These are phyloP conservation scores for Stegophylla sp. DNA, from an alignment of 2,888 invertebrate species.

Conservation along the genomic window DNA sequence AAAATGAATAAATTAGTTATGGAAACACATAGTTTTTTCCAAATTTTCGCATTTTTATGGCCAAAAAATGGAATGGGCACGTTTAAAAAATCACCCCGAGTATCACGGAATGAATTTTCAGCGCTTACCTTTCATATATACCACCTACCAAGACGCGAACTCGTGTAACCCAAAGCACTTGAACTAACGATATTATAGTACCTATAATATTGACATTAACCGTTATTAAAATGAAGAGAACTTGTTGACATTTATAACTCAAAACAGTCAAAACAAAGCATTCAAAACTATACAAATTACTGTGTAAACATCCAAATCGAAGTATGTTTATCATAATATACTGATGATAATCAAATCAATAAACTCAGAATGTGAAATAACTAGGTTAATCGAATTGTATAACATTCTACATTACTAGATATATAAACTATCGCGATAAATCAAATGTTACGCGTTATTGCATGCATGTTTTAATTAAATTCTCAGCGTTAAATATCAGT, in stretches of 20 bases:
- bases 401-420: too few species aligned
- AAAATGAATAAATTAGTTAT: too few species aligned
- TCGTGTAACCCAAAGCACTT: neutral
- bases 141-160: conserved; percentile 19
- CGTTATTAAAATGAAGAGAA: neutral
- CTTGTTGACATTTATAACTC: neutral
- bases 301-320: neutral
- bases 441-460: too few species aligned
- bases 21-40: too few species aligned
- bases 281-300: neutral
- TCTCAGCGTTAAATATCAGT: too few species aligned
- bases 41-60: too few species aligned
- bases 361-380: neutral
- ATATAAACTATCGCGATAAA: too few species aligned
- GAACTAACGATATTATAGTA: conserved; percentile 12
- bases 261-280: too few species aligned
- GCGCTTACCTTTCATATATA: neutral
- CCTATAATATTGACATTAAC: neutral
- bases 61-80: too few species aligned
- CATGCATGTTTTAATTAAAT: too few species aligned
- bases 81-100: too few species aligned
- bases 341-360: neutral
- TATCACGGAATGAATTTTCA: conserved; percentile 3
- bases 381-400: too few species aligned
- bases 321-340: neutral